Evolutionary conservation across 2,797 vertebrate species (phyloP).

Genomic region (Sciurus vulgaris): DNA sequence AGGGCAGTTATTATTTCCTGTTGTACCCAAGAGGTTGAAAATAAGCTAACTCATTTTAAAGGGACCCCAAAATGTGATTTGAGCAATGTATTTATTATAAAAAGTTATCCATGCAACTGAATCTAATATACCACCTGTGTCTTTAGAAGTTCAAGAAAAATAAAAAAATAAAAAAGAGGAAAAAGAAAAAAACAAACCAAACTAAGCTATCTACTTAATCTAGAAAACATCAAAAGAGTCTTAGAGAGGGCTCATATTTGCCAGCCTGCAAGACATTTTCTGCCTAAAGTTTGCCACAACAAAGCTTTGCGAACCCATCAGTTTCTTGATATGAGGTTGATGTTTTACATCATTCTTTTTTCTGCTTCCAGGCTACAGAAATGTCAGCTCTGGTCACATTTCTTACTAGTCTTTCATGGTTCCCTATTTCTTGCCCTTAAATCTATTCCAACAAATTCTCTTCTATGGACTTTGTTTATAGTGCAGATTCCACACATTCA

Average conservation of each 20-base stretch:
- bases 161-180: neutral
- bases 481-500: neutral
- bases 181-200: neutral
- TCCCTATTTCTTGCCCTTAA: neutral
- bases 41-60: slow-evolving; percentile 2
- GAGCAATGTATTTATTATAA: neutral
- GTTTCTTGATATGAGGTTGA: neutral
- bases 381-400: neutral
- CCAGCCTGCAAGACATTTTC: neutral
- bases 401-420: neutral
- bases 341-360: neutral
- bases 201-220: neutral
- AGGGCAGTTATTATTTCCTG: neutral
- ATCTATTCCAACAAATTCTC: neutral
- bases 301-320: neutral
- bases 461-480: neutral
- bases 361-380: neutral
- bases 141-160: neutral
- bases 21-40: neutral
- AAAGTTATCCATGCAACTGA: neutral
- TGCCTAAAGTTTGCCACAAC: neutral
- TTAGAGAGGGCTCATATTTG: neutral
- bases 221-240: neutral
- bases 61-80: neutral
- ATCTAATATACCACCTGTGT: neutral